These are phyloP conservation scores for Drosophila peninsularis DNA, from an alignment of 2,888 invertebrate genomes.

Conservation along the genomic window DNA sequence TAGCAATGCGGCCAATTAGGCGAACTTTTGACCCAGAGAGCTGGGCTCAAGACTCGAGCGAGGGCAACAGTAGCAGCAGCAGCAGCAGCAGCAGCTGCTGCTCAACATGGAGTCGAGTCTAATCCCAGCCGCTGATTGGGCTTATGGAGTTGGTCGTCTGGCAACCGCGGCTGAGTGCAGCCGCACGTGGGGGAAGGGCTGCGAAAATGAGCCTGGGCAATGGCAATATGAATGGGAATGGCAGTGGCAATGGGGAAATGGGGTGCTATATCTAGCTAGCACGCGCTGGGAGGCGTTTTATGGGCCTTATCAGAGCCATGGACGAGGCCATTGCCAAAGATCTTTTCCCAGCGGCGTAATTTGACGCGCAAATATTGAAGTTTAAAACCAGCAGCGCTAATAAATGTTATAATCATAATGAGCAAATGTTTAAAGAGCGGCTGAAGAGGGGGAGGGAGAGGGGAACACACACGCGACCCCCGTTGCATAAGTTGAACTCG, in stretches of 20 bases:
- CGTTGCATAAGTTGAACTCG: conserved; percentile 41
- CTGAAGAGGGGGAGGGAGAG: background rate
- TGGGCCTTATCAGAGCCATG: conserved; percentile 22
- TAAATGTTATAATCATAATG: conserved; percentile 75
- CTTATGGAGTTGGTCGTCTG: conserved; percentile 25
- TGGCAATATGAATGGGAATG: background rate
- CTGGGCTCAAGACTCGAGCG: background rate
- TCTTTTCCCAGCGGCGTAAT: conserved; percentile 64
- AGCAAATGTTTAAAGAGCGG: conserved; percentile 74
- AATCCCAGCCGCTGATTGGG: conserved; percentile 57
- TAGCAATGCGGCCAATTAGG: conserved; percentile 39
- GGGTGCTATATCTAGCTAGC: conserved; percentile 7
- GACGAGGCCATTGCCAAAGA: conserved; percentile 24
- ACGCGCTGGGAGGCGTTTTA: conserved; percentile 14
- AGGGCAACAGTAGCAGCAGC: too few relatives aligned
- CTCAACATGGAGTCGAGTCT: conserved; percentile 38
- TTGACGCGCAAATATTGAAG: conserved; percentile 73
- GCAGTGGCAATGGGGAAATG: conserved; percentile 5
- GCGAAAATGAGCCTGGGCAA: background rate
- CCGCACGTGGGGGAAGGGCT: conserved; percentile 8
- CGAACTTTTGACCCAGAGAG: conserved; percentile 15
- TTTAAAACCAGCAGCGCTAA: conserved; percentile 63
- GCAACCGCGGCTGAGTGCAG: conserved; percentile 38
- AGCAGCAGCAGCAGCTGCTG: conserved; percentile 52
- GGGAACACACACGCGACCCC: conserved; percentile 8